Base-by-base conservation (phyloP, 2,888 invertebrate species). In the Apoda limacodes region DNA sequence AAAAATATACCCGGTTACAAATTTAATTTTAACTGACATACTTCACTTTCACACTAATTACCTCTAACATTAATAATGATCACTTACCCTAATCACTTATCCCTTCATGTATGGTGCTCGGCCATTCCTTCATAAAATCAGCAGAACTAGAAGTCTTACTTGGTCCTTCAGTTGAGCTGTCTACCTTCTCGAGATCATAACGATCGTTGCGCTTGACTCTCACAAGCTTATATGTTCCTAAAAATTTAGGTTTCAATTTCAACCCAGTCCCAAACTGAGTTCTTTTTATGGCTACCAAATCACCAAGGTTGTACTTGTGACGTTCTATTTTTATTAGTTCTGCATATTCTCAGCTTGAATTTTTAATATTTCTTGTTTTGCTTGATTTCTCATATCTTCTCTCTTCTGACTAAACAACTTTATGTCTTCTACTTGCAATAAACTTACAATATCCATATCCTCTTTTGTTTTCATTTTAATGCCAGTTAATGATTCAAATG, bases 201-300 rank as follows among this genome's bases (percentile, higher is more conserved):
- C 25, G 13, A 15, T 25, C 25, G 4, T 25, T 11, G 5, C 3
- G 4, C 4, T 25, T 13, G 12, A 25, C 5, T 13, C 9, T 25
- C 5, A 15, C 6, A 4, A 25, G 4, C n/a, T 13, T 25, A 25
- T 25, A 25, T 3, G 25, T 13, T 7, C 25, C 25, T 3, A 25
- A 13, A 13, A 14, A 25, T 4, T 25, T 25, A 9, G 25, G 6
- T 13, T 35, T 35, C 9, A 38, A 22, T 12, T 46, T 44, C 13
- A 39, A n/a, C 2, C 30, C 26, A 1, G 11, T 10, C 2, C 39
- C 38, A 37, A 34, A 41, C 19, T 45, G 45, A 1, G 43, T 43
- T 5, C 40, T 21, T 11, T 39, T 40, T 6, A 45, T 44, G 3
- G 41, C 40, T 1, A 46, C 40, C 3, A 35, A 7, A 27, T 44